phyloP scores from a whole-genome alignment of 1,140 invertebrate genomes.

The Wasmannia auropunctata region DNA sequence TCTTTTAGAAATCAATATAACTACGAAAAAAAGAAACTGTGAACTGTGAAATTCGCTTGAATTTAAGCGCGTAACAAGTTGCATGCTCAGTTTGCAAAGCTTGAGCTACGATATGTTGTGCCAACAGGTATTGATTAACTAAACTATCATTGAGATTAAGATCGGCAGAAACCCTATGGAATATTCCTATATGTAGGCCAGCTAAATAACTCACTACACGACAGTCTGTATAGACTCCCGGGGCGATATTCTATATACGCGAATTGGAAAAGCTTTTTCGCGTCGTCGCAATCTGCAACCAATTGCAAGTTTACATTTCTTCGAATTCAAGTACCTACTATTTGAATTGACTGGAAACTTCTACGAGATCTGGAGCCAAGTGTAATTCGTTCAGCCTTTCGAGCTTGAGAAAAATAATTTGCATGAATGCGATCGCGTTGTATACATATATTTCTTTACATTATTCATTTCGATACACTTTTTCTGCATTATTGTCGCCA shows the following conservation, averaged over 20 bases:
- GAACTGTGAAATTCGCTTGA: neutral
- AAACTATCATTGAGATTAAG: slow-evolving; percentile 12
- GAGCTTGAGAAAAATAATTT: neutral
- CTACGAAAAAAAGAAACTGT: neutral
- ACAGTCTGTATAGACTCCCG: neutral
- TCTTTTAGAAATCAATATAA: neutral
- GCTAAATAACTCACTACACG: slow-evolving; percentile 18
- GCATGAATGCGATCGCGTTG: neutral
- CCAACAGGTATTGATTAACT: slow-evolving; percentile 35
- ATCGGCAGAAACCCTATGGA: neutral
- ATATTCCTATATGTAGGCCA: neutral
- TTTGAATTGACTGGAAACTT: slow-evolving; percentile 10
- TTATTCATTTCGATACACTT: neutral
- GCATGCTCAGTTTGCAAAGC: neutral
- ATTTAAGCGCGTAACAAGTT: neutral
- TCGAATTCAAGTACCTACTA: neutral
- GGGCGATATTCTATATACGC: slow-evolving; percentile 6
- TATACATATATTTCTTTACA: neutral
- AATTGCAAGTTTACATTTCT: slow-evolving; percentile 16
- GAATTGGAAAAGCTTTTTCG: slow-evolving; percentile 57
- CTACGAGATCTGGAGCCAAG: neutral
- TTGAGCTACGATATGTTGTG: neutral
- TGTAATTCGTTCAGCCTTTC: neutral
- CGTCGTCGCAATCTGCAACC: slow-evolving; percentile 24
- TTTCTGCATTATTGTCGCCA: too few species aligned